Base-by-base conservation (phyloP, 2,113 vertebrate species). In the Corydoras maculifer region DNA sequence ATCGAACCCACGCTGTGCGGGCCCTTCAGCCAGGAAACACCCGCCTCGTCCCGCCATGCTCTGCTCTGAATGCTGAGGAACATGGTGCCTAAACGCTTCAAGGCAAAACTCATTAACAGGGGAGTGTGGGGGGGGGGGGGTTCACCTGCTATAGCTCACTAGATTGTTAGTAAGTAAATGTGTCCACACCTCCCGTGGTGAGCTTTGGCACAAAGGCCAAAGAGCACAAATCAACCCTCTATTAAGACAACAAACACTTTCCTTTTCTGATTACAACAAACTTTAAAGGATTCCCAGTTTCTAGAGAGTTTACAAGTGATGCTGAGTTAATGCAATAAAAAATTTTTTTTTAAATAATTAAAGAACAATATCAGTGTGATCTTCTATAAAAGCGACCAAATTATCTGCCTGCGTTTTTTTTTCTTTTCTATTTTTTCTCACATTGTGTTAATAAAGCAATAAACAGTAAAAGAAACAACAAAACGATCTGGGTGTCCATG, bases 61-160 rank as follows among this genome's bases (percentile, higher is more conserved):
- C 7, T 57, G 79, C 82, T 35, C 65, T 79, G 77, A 25, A 78
- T 72, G 78, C 84, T 50, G 64, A 82, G 80, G 62, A 84, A 82
- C 71, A 84, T 43, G 8, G 75, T 60, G 72, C 53, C 84, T 85
- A 86, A 83, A 87, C 77, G 81, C 81, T 67, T 86, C 81, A 84
- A 71, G 86, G 86, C 72, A 80, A 79, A 83, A 68, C 82, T 86
- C 87, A 82, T 89, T 89, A 88, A 25, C 18, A 25, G 35, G 35
- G 35, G 35, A 2, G 35, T 8, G 32, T 3, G 32, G 32, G 32
- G 35, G 35, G 35, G 35, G 35, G 7, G 35, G 35, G 84, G 14
- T 85, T 88, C 86, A 88, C 87, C 87, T 87, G 86, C 80, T 80
- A 43, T 43, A 76, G 71, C n/a, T 48, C 50, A 59, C 30, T 69